phyloP scores from a whole-genome alignment of 2,888 invertebrate species.

The Epinotia ramella region DNA sequence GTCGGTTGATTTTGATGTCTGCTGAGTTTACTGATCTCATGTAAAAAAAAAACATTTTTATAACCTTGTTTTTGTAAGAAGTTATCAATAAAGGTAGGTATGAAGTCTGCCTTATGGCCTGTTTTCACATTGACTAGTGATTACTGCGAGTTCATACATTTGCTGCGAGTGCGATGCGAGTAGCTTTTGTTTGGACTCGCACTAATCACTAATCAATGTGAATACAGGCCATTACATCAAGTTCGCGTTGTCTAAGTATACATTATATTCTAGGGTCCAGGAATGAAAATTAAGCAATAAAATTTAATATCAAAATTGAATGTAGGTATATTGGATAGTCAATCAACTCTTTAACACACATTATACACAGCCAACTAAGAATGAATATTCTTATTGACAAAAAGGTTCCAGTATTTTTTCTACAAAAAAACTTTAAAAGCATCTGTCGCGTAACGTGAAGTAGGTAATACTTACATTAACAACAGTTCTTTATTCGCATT shows the following conservation, averaged over 20 bases:
- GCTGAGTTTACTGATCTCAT: neutral
- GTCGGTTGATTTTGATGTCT: conserved; percentile 15
- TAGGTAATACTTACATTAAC: neutral
- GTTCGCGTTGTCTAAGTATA: too few species aligned
- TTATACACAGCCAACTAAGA: neutral
- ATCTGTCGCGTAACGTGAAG: neutral
- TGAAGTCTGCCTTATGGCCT: too few species aligned
- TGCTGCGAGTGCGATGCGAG: too few species aligned
- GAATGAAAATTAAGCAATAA: too few species aligned
- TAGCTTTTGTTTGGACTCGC: too few species aligned
- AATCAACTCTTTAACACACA: neutral
- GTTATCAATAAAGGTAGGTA: neutral
- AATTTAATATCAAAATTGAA: too few species aligned
- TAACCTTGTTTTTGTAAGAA: neutral
- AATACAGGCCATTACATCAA: too few species aligned
- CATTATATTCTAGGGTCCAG: too few species aligned
- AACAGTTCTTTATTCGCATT: conserved; percentile 11
- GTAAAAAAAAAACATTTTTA: conserved; percentile 1
- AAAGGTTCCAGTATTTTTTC: neutral
- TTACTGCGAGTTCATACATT: too few species aligned
- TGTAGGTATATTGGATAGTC: neutral
- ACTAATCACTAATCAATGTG: too few species aligned
- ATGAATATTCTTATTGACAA: neutral
- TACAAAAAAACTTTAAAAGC: neutral
- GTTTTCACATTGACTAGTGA: too few species aligned